Evolutionary conservation across 2,888 invertebrate genomes (phyloP), one percentile per base, ranked within the genome.

Genomic region (Cataglyphis livida): DNA sequence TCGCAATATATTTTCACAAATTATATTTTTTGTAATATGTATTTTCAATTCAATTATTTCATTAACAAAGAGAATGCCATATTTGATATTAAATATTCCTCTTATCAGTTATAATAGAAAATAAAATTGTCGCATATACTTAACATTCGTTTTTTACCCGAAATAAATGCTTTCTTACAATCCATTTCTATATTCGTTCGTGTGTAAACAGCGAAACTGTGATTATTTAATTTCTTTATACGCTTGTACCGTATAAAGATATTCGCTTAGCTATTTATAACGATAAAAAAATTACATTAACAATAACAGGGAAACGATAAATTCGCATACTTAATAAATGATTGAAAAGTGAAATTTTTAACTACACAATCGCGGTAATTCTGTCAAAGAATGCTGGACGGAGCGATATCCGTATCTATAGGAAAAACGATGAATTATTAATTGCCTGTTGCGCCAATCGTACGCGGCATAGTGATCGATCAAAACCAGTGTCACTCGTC

Each of bases 361-460:
- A n/a, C 25, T 32, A 57, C 54, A 28, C 32, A 44, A 25, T 61
- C 44, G 68, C 41, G 44, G 35, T n/a, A 48, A 71, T 32, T 35
- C 12, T 70, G 59, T 25, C 21, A 35, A 59, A 59, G 32, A 78
- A 35, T n/a, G 5, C 35, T 35, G 44, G 35, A n/a, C 44, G 5
- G 71, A 79, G 44, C 71, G 70, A 70, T 70, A 59, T 25, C 12
- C 71, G 44, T 48, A 71, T 71, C 44, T 48, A 25, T 18, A 48
- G 76, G 21, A 79, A 71, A 59, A 79, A 44, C 59, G 71, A 70
- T 71, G 78, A 79, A 79, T 79, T 71, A 79, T 79, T 79, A 79
- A 79, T 79, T 79, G 78, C 78, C 71, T 79, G 78, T 79, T 79
- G 78, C 78, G 78, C 44, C 59, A 44, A 79, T 71, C 71, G 59